Evolutionary conservation across 2,888 invertebrate genomes (phyloP).

Genomic region (Augiades crinisus): DNA sequence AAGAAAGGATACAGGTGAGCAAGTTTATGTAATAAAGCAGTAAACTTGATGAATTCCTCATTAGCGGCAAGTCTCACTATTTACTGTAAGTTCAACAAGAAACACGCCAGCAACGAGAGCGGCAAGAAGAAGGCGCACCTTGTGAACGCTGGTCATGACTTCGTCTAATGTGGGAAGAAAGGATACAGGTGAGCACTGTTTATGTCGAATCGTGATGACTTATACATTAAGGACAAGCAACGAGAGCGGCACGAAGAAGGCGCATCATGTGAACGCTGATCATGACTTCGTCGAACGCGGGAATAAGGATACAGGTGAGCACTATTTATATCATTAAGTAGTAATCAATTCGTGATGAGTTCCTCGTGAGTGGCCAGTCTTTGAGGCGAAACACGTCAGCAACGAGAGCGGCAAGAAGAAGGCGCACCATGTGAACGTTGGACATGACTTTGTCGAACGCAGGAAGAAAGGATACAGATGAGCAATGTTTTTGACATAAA

Average conservation of each 20-base stretch:
- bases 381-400: neutral
- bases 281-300: constrained; percentile 83
- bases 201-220: too few species aligned
- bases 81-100: constrained; percentile 85
- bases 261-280: constrained; percentile 82
- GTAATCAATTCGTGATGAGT: too few species aligned
- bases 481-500: constrained; percentile 1
- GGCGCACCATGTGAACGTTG: constrained; percentile 83
- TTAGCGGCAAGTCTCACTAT: constrained; percentile 86
- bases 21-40: too few species aligned
- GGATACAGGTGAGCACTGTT: constrained; percentile 66
- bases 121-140: constrained; percentile 85
- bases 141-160: constrained; percentile 83
- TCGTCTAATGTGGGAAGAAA: constrained; percentile 83
- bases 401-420: constrained; percentile 76
- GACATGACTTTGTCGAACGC: constrained; percentile 81
- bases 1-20: constrained; percentile 82
- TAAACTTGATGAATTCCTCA: too few species aligned
- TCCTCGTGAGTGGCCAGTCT: too few species aligned
- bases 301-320: constrained; percentile 80
- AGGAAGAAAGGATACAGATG: constrained; percentile 84
- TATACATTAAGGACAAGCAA: too few species aligned
- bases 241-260: constrained; percentile 84
- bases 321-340: too few species aligned
- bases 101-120: constrained; percentile 83